phyloP scores from a whole-genome alignment of 1,140 invertebrate genomes.

The Lycorma delicatula region DNA sequence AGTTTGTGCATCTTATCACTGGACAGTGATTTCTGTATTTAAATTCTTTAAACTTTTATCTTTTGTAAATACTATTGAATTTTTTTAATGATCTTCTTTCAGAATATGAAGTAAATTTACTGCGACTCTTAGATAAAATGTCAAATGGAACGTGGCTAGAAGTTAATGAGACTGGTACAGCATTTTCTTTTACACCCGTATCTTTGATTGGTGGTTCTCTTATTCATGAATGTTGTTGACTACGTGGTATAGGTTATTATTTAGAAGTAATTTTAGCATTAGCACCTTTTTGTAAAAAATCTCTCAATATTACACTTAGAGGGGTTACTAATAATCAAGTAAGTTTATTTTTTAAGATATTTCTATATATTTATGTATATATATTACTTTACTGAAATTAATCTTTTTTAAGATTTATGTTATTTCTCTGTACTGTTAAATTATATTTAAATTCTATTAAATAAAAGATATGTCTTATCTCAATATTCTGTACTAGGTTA shows the following conservation, averaged over 20 bases:
- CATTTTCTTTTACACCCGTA: constrained; percentile 81
- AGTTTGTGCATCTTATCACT: too few species aligned
- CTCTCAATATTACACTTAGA: constrained; percentile 67
- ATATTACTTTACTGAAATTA: too few species aligned
- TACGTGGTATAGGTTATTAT: constrained; percentile 84
- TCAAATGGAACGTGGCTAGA: constrained; percentile 90
- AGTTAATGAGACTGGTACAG: constrained; percentile 88
- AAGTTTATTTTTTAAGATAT: too few species aligned
- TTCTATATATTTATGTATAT: too few species aligned
- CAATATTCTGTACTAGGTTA: too few species aligned
- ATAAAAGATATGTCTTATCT: too few species aligned
- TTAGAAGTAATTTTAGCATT: constrained; percentile 81
- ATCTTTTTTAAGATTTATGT: too few species aligned
- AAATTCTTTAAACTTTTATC: too few species aligned
- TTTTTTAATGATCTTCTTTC: constrained; percentile 32
- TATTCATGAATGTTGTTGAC: constrained; percentile 75
- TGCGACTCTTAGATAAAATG: constrained; percentile 83
- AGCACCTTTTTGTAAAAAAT: constrained; percentile 91
- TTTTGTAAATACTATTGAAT: too few species aligned
- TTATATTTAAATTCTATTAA: too few species aligned
- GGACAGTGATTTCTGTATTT: too few species aligned
- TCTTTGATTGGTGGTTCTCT: constrained; percentile 77
- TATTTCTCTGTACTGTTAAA: too few species aligned
- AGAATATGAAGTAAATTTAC: constrained; percentile 89
- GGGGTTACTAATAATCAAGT: constrained; percentile 84